Evolutionary conservation across 2,888 invertebrate genomes (phyloP), one percentile per base, ranked within the genome.

Genomic region (Leucozona laternaria): DNA sequence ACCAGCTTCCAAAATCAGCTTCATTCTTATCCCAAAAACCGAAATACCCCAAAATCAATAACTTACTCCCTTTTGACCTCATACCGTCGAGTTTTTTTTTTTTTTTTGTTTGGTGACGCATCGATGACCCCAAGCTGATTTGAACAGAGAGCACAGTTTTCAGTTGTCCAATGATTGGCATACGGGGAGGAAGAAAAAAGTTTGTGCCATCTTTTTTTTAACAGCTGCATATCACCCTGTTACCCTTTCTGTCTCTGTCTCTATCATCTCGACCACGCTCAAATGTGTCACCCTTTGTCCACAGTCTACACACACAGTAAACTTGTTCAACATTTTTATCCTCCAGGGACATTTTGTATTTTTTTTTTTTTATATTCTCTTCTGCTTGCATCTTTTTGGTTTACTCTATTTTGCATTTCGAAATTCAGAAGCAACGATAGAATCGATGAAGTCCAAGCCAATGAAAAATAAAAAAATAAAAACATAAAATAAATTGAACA

Each of bases 41-140:
- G 48, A 72, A 76, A 72, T 72, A 50, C 34, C 22, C 28, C 5
- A 85, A 85, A 85, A 85, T 85, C 85, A 86, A 86, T 86, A 82
- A 48, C 85, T 48, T 78, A 48, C 85, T 48, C n/a, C 80, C 34
- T 48, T 34, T 48, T 48, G 20, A 66, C 75, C 50, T 28, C 11
- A 34, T 11, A 11, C 11, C 3, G 5, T 4, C 28, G 3, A 28
- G 4, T 6, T 17, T 34, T 58, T 58, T 34, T 58, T 60, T 37
- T 60, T 25, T 34, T 31, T n/a, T 48, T 45, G 40, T 53, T 45
- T 73, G 72, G 78, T 86, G 82, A 86, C 86, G 81, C 86, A 86
- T 86, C 86, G 86, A 86, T 86, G 86, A 86, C 86, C 86, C 78
- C 79, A 82, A 82, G 82, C 82, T 86, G 86, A 81, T 86, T 86